Conservation (phyloP, 2,888 invertebrate genomes). For the Platynereis dumerilii region DNA sequence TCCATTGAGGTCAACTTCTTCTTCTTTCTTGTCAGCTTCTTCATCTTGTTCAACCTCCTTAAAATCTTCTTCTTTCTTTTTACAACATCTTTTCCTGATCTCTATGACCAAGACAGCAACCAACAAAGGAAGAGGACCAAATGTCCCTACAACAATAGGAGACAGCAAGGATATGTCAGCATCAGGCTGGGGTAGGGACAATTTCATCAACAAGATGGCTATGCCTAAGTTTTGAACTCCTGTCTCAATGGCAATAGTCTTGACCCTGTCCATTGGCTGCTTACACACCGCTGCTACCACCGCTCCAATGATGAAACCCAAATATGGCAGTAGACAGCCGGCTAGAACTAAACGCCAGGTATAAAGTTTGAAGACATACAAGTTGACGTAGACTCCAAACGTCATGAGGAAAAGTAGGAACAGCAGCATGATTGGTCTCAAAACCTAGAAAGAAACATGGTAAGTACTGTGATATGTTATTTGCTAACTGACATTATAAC, state of each 20-base stretch:
- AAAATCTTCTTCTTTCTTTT: not conserved
- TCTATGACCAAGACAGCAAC: constrained; percentile 23
- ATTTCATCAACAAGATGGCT: constrained; percentile 83
- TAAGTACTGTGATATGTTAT: no score
- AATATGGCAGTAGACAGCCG: constrained; percentile 54
- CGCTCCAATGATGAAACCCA: constrained; percentile 54
- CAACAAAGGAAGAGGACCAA: constrained; percentile 36
- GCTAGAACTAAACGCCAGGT: constrained; percentile 63
- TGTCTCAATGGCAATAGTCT: constrained; percentile 83
- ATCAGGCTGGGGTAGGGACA: constrained; percentile 82
- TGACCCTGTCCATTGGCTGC: constrained; percentile 47
- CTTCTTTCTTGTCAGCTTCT: no score
- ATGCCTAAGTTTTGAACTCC: constrained; percentile 92
- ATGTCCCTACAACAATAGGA: constrained; percentile 42
- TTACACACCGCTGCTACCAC: constrained; percentile 44
- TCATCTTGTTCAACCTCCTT: no score
- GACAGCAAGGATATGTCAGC: constrained; percentile 81
- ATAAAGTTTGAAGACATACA: constrained; percentile 86
- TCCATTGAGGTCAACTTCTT: no score
- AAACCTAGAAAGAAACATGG: constrained; percentile 51
- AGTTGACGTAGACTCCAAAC: constrained; percentile 72
- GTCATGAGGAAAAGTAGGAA: constrained; percentile 64
- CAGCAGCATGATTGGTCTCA: constrained; percentile 63
- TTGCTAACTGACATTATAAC: no score
- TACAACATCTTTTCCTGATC: constrained; percentile 21